phyloP scores from a whole-genome alignment of 2,113 vertebrate species.

The Raphicerus campestris region DNA sequence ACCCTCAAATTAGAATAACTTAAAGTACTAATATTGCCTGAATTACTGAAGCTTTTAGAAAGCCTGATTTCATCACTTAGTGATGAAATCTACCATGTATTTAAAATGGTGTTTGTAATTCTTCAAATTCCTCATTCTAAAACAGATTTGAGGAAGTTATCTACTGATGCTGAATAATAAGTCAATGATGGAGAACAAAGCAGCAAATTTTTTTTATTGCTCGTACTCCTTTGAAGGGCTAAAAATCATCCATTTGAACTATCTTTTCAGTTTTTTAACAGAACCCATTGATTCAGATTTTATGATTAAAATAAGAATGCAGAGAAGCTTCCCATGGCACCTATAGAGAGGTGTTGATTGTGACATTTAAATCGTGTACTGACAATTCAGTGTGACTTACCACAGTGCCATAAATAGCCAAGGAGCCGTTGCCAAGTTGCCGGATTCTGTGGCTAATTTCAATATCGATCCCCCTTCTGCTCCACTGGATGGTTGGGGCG shows the following conservation, averaged over 20 bases:
- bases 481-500: slow-evolving; percentile 93
- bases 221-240: neutral
- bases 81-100: neutral
- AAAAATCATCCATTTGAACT: neutral
- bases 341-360: neutral
- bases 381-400: slow-evolving; percentile 77
- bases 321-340: neutral
- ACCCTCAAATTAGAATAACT: neutral
- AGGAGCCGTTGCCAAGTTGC: slow-evolving; percentile 92
- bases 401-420: slow-evolving; percentile 94
- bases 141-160: neutral
- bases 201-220: neutral
- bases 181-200: neutral
- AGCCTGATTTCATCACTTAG: neutral
- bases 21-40: neutral
- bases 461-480: slow-evolving; percentile 87
- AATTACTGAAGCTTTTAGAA: neutral
- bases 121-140: neutral
- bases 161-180: neutral
- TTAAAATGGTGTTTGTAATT: neutral
- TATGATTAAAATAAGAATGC: neutral
- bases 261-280: neutral
- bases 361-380: neutral
- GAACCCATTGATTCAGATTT: neutral
- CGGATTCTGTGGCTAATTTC: slow-evolving; percentile 86